These are phyloP conservation scores for Chymomyza procnemis DNA, from an alignment of 2,888 invertebrate genomes.

Conservation along the genomic window DNA sequence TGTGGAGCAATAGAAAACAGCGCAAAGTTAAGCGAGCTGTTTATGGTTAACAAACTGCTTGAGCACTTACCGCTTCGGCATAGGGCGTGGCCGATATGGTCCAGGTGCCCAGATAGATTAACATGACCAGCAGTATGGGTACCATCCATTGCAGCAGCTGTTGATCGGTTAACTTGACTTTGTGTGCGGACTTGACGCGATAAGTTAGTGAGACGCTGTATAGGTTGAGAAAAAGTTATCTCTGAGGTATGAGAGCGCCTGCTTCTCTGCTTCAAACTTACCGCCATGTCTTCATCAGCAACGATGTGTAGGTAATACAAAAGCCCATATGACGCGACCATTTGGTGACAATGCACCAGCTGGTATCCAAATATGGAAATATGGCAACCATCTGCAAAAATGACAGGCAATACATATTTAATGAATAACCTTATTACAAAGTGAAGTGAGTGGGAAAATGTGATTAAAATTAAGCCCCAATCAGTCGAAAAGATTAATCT, in stretches of 20 bases:
- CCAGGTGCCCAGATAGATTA: conserved; percentile 94
- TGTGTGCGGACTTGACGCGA: conserved; percentile 94
- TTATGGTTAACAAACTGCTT: background rate
- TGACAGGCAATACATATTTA: background rate
- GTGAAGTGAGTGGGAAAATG: background rate
- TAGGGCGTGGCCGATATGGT: conserved; percentile 91
- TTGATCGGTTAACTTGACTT: conserved; percentile 94
- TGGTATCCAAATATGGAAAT: conserved; percentile 90
- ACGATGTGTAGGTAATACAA: conserved; percentile 93
- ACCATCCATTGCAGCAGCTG: conserved; percentile 95
- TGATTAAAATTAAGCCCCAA: background rate
- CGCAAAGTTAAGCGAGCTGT: background rate
- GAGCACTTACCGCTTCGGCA: conserved; percentile 86
- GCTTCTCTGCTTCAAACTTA: conserved; percentile 75
- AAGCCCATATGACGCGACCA: conserved; percentile 96
- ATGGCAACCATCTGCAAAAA: conserved; percentile 91
- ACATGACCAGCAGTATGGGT: conserved; percentile 92
- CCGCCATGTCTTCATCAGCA: conserved; percentile 97
- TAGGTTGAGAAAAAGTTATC: no score
- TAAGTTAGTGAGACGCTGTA: conserved; percentile 92
- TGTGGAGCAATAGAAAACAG: conserved; percentile 51
- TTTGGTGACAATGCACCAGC: conserved; percentile 92
- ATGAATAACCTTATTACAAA: background rate
- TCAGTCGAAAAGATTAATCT: no score
- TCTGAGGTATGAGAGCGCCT: no score